These are phyloP conservation scores for Andricus grossulariae DNA, from an alignment of 1,140 invertebrate species.

Conservation along the genomic window DNA sequence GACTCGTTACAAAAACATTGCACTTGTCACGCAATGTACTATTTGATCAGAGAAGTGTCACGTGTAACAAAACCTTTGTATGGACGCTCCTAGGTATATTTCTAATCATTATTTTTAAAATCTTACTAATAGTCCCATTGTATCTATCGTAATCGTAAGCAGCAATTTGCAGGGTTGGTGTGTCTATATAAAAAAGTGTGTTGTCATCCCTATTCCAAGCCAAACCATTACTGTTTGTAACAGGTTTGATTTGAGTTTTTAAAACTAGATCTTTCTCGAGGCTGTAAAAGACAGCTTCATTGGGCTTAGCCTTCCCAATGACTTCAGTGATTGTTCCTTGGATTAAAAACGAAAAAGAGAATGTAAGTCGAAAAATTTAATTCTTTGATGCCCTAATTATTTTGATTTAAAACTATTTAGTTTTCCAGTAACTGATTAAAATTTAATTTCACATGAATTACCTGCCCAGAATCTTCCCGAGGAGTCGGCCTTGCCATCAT, in stretches of 20 bases:
- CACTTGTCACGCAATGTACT: too few species aligned
- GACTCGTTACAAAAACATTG: too few species aligned
- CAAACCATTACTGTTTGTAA: slow-evolving; percentile 88
- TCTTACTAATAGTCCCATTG: slow-evolving; percentile 71
- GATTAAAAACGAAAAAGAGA: slow-evolving; percentile 45
- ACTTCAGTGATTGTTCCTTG: slow-evolving; percentile 84
- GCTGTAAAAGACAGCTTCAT: slow-evolving; percentile 77
- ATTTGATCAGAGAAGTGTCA: too few species aligned
- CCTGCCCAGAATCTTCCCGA: slow-evolving; percentile 87
- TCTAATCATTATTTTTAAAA: slow-evolving; percentile 54
- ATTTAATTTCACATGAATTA: slow-evolving; percentile 55
- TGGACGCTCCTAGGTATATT: neutral
- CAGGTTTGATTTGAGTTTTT: slow-evolving; percentile 65
- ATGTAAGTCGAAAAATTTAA: too few species aligned
- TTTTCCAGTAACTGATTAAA: slow-evolving; percentile 13
- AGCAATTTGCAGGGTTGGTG: slow-evolving; percentile 80
- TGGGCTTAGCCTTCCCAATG: slow-evolving; percentile 66
- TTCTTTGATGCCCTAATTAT: neutral
- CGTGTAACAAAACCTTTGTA: too few species aligned
- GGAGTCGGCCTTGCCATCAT: slow-evolving; percentile 92
- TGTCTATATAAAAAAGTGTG: slow-evolving; percentile 87
- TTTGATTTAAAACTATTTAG: slow-evolving; percentile 6
- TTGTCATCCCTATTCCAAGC: slow-evolving; percentile 84
- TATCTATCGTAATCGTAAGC: slow-evolving; percentile 79
- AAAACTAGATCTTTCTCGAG: slow-evolving; percentile 71